Percentiles rank a stretch among this genome's conserved stretches.
These are phyloP conservation scores for Eupeodes latifasciatus DNA, from an alignment of 2,888 invertebrate genomes.

Conservation along the genomic window DNA sequence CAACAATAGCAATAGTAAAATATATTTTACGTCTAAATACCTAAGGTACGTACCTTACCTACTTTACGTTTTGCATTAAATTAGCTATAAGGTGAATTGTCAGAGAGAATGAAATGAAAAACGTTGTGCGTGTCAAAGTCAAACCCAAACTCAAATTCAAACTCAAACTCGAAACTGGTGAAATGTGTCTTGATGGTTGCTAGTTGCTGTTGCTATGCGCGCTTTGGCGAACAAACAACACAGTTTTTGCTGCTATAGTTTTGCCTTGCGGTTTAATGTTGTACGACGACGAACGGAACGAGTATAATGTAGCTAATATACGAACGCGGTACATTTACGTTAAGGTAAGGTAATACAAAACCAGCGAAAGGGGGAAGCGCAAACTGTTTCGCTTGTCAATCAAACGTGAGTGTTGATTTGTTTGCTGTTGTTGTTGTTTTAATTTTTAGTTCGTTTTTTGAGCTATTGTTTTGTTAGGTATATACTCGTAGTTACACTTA, in stretches of 20 bases:
- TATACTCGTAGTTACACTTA: too few species aligned
- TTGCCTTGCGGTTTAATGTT: conserved; percentile 18
- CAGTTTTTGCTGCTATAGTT: not conserved
- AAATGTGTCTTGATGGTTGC: conserved; percentile 31
- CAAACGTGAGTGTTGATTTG: conserved; percentile 26
- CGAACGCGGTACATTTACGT: too few species aligned
- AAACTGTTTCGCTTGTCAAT: conserved; percentile 54
- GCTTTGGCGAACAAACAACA: conserved; percentile 33
- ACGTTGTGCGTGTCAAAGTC: conserved; percentile 48
- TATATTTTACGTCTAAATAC: not conserved
- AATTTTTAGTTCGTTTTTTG: conserved; percentile 15
- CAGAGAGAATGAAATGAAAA: conserved; percentile 36
- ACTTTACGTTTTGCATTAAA: conserved; percentile 14
- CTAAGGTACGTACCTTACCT: not conserved
- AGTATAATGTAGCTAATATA: not conserved
- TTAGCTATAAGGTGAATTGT: conserved; percentile 40
- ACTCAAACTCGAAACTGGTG: not conserved
- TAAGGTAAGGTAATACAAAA: conserved; percentile 6
- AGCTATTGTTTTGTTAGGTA: not conserved
- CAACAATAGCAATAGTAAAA: not conserved
- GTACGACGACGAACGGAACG: not conserved
- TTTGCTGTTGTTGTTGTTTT: not conserved
- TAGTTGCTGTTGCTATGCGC: conserved; percentile 65
- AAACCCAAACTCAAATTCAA: not conserved
- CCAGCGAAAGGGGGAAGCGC: conserved; percentile 45